Evolutionary conservation across 2,888 invertebrate species (phyloP).

Genomic region (Campopleginae sp.): DNA sequence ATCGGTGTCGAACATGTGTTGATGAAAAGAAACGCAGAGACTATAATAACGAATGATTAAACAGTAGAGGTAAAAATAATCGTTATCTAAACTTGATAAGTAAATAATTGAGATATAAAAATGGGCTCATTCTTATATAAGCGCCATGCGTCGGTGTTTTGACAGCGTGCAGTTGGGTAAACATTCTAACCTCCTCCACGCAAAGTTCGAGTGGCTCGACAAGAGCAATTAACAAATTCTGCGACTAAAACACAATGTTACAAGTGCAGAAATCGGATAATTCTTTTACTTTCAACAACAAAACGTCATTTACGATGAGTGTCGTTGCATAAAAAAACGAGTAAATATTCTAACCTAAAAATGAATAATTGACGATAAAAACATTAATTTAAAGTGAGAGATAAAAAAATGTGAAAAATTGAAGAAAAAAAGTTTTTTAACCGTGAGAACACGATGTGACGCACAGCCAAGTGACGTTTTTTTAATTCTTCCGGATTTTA

Average conservation of each 20-base stretch:
- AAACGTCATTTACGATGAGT: not conserved
- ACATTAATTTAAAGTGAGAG: not conserved
- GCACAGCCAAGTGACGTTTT: not conserved
- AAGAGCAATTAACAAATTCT: not conserved
- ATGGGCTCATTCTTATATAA: not conserved
- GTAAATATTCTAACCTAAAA: not conserved
- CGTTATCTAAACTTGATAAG: not conserved
- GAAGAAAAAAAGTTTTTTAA: not conserved
- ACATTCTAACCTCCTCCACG: not conserved
- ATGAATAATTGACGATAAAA: not conserved
- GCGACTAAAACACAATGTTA: not conserved
- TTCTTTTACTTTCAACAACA: not conserved
- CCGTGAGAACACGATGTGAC: not conserved
- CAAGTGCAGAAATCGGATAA: not conserved
- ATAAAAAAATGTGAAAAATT: not conserved
- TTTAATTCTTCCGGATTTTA: not conserved
- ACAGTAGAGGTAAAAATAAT: not conserved
- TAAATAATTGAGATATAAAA: not conserved
- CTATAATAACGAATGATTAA: not conserved
- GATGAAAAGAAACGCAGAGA: not conserved
- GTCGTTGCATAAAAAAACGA: not conserved
- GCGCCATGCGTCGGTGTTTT: constrained; percentile 4
- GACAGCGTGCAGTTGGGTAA: not conserved
- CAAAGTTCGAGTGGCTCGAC: not conserved
- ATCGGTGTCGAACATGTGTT: not conserved